Evolutionary conservation across 2,113 vertebrate species (phyloP), one percentile per base, ranked within the genome.

Genomic region (Oryzias javanicus): DNA sequence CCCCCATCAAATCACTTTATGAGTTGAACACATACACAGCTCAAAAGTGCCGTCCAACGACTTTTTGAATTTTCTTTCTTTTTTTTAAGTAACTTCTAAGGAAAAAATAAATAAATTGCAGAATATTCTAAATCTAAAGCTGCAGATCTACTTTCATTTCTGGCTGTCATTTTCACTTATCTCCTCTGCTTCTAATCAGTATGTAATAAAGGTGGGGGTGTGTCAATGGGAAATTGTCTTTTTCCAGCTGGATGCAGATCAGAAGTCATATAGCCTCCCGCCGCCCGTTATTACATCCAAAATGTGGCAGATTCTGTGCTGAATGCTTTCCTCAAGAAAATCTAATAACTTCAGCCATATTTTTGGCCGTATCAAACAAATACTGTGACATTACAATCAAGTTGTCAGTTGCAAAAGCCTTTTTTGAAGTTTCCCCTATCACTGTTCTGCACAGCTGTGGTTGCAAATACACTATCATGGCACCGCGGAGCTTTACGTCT

Each of bases 401-500:
- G 29, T 35, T 35, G 29, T 35, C 29, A 35, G 29, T 35, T 10
- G 29, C 61, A 22, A 48, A 57, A 63, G 25, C 47, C 45, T 62
- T 59, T 73, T 22, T 22, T 22, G 18, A 14, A 44, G 59, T 70
- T 44, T 42, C 24, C 56, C 49, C 45, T 18, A 19, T 19, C n/a
- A 35, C 29, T 35, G 29, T 47, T 18, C 69, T 55, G 46, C 61
- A 67, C 40, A 55, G 65, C 40, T 70, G 58, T 67, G 68, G 80
- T 60, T 63, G 61, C 63, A 70, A 81, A 74, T 74, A 72, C 51
- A 61, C 65, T 58, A 64, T 73, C 64, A 82, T 46, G 56, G 77
- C 62, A 74, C 70, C 63, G 61, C 42, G 1, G 56, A n/a, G 76
- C 66, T 48, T 60, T 65, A 70, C 80, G 67, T 76, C 81, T 77